Evolutionary conservation across 2,797 vertebrate species (phyloP).

Genomic region (Xenops minutus): DNA sequence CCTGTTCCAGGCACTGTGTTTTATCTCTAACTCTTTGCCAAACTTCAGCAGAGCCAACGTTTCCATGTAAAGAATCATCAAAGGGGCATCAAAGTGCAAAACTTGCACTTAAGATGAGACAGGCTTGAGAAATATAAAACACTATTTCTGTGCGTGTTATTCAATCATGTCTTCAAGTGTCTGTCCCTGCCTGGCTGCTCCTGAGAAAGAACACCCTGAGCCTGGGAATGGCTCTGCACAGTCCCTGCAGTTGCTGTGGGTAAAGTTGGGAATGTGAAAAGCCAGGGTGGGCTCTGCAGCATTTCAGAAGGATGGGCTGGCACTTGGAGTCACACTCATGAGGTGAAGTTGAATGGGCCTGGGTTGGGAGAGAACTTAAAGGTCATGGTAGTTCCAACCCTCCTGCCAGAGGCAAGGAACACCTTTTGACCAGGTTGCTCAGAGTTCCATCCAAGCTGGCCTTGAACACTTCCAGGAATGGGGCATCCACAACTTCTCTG

Average conservation of each 20-base stretch:
- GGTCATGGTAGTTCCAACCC: neutral
- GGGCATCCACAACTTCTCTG: neutral
- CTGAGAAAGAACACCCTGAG: neutral
- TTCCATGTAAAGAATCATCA: neutral
- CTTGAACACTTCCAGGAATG: neutral
- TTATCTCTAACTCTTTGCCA: neutral
- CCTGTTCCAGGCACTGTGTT: neutral
- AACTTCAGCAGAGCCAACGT: neutral
- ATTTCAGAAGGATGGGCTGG: neutral
- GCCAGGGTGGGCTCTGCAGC: neutral
- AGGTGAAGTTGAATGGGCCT: neutral
- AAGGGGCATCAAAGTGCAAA: neutral
- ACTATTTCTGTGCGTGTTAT: fast-evolving
- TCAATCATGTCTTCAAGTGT: neutral
- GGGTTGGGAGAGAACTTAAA: neutral
- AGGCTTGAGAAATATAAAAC: neutral
- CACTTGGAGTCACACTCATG: neutral
- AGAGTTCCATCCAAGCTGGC: neutral
- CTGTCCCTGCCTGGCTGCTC: neutral
- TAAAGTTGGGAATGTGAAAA: neutral
- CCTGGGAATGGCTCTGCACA: neutral
- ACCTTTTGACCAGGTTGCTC: neutral
- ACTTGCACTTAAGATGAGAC: neutral
- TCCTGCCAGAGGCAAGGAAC: too few species aligned
- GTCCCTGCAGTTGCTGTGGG: neutral